Conservation (phyloP, 2,113 vertebrate species). For the Alosa alosa region DNA sequence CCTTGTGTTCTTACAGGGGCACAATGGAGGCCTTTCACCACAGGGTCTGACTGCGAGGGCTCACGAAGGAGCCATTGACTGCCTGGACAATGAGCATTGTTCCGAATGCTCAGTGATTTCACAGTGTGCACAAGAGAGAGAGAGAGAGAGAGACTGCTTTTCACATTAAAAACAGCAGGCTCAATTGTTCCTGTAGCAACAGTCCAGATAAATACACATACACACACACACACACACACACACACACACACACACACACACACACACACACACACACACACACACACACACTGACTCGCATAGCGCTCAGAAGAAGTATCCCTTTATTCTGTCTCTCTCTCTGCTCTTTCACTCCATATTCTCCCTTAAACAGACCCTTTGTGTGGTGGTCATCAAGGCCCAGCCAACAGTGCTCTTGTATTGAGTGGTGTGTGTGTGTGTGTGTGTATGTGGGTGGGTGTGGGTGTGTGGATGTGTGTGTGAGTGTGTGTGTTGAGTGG, state of each 20-base stretch:
- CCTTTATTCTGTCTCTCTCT: constrained; percentile 50
- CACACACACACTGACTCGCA: background rate
- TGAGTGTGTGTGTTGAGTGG: constrained; percentile 28
- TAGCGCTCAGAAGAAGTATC: constrained; percentile 49
- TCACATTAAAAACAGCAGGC: constrained; percentile 20
- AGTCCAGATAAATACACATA: constrained; percentile 33
- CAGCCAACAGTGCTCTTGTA: constrained; percentile 27
- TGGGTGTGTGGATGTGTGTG: no score
- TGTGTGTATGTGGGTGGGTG: background rate
- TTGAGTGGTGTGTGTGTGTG: background rate
- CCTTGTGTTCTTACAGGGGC: constrained; percentile 43
- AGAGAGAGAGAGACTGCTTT: constrained; percentile 26
- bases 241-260: no score
- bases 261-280: background rate
- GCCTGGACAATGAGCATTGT: constrained; percentile 57
- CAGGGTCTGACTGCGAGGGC: constrained; percentile 55
- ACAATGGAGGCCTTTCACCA: constrained; percentile 49
- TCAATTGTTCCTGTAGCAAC: constrained; percentile 25
- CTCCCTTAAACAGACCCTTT: constrained; percentile 67
- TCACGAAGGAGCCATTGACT: constrained; percentile 51
- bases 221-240: background rate
- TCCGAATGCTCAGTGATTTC: background rate
- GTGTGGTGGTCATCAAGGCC: constrained; percentile 44
- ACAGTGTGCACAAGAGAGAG: background rate
- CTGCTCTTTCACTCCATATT: constrained; percentile 62